Percentiles rank a stretch among this genome's conserved stretches.
Evolutionary conservation across 2,888 invertebrate species (phyloP).

Genomic region (Sceliomorpha sp.): DNA sequence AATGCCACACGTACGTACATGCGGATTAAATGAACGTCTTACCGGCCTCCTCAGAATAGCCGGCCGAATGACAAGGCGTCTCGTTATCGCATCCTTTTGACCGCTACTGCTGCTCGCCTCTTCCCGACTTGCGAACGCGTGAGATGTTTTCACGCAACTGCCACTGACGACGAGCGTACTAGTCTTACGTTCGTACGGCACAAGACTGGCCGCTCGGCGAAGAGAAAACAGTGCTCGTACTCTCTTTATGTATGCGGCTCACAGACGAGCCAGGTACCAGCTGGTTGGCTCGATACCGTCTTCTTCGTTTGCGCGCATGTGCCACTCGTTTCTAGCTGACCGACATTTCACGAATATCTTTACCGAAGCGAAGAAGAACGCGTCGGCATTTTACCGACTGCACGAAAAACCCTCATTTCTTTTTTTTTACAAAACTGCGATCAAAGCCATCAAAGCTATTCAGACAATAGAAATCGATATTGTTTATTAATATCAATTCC

Average conservation of each 20-base stretch:
- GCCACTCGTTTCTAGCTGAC: slow-evolving; percentile 50
- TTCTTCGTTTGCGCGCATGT: slow-evolving; percentile 73
- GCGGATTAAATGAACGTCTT: slow-evolving; percentile 44
- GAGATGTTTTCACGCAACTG: slow-evolving; percentile 51
- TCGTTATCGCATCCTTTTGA: slow-evolving; percentile 62
- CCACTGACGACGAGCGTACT: slow-evolving; percentile 43
- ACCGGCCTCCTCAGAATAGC: slow-evolving; percentile 69
- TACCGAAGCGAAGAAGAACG: slow-evolving; percentile 26
- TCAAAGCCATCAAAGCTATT: too few species aligned
- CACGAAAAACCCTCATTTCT: too few species aligned
- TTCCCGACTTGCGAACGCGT: slow-evolving; percentile 48
- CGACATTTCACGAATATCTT: slow-evolving; percentile 38
- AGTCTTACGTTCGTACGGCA: slow-evolving; percentile 47
- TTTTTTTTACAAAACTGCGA: too few species aligned
- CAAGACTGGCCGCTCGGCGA: slow-evolving; percentile 52
- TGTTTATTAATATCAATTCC: too few species aligned
- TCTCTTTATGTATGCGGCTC: slow-evolving; percentile 51
- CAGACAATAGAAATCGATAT: too few species aligned
- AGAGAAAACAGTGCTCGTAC: slow-evolving; percentile 52
- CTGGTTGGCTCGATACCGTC: slow-evolving; percentile 78
- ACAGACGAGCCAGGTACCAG: slow-evolving; percentile 60
- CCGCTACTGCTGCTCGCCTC: slow-evolving; percentile 38
- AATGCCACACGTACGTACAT: too few species aligned
- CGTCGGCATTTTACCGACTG: slow-evolving; percentile 22
- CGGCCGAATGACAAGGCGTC: slow-evolving; percentile 60